Percentiles rank a stretch among this genome's conserved stretches.
Evolutionary conservation across 2,888 invertebrate species (phyloP).

Genomic region (Eupeodes latifasciatus): DNA sequence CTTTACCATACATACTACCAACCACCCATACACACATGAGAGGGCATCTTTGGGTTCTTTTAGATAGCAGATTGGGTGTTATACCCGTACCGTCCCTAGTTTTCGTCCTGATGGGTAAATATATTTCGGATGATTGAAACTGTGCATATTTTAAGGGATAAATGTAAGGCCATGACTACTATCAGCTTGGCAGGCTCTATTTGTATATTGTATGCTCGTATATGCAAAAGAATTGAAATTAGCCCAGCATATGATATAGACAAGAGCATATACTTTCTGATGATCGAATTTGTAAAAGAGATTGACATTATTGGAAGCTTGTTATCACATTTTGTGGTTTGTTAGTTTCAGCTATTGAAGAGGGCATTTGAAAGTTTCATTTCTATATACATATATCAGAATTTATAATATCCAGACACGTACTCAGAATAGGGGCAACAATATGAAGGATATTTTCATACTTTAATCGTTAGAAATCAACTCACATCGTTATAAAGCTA

Average conservation of each 20-base stretch:
- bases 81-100: not conserved
- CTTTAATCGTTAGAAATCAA: too few species aligned
- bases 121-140: slow-evolving; percentile 72
- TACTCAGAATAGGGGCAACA: too few species aligned
- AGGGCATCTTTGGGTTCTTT: slow-evolving; percentile 9
- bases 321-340: slow-evolving; percentile 72
- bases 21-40: not conserved
- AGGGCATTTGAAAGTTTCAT: not conserved
- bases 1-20: not conserved
- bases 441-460: too few species aligned
- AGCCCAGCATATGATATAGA: slow-evolving; percentile 58
- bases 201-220: not conserved
- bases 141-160: slow-evolving; percentile 71
- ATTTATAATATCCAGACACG: too few species aligned
- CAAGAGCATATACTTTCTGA: slow-evolving; percentile 63
- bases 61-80: slow-evolving; percentile 51
- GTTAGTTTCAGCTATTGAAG: slow-evolving; percentile 5
- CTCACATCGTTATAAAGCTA: too few species aligned
- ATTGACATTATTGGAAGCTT: slow-evolving; percentile 74
- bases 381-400: too few species aligned
- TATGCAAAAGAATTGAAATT: slow-evolving; percentile 41
- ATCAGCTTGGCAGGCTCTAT: slow-evolving; percentile 14
- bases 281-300: slow-evolving; percentile 76
- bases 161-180: slow-evolving; percentile 22
- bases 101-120: slow-evolving; percentile 57